Conservation (phyloP, 2,113 vertebrate species). For the Dendropsophus ebraccatus region DNA sequence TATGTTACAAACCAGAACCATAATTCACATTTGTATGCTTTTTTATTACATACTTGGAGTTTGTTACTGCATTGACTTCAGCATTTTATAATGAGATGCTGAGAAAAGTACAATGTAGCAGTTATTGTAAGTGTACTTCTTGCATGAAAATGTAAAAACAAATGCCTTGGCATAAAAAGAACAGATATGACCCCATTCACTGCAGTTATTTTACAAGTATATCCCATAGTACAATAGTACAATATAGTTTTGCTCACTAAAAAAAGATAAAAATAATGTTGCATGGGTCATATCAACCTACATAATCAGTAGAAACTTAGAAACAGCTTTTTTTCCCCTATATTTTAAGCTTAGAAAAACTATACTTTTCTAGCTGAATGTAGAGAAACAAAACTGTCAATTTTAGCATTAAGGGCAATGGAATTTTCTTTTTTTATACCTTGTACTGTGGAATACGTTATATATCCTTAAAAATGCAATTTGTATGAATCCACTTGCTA, state of each 20-base stretch:
- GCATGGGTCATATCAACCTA: slow-evolving; percentile 32
- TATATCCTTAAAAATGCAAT: background rate
- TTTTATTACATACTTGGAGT: slow-evolving; percentile 55
- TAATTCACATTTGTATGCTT: slow-evolving; percentile 56
- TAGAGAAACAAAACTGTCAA: background rate
- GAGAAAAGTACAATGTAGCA: slow-evolving; percentile 55
- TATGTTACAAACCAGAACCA: slow-evolving; percentile 28
- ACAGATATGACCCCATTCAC: slow-evolving; percentile 27
- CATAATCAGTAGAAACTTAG: slow-evolving; percentile 15
- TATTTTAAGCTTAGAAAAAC: slow-evolving; percentile 11
- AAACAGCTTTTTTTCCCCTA: background rate
- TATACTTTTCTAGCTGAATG: background rate
- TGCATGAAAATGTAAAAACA: slow-evolving; percentile 45
- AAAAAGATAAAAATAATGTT: slow-evolving; percentile 38
- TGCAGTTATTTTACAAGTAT: slow-evolving; percentile 47
- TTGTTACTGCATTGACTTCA: slow-evolving; percentile 48
- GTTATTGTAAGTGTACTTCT: slow-evolving; percentile 52
- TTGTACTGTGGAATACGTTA: background rate
- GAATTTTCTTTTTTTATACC: background rate
- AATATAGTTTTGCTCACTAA: slow-evolving; percentile 41
- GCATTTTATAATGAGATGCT: slow-evolving; percentile 57
- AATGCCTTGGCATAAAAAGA: slow-evolving; percentile 49
- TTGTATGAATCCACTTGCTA: background rate
- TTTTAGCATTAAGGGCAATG: background rate
- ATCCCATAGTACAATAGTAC: too few relatives aligned